Evolutionary conservation across 1,140 invertebrate species (phyloP).

Genomic region (Macrobrachium nipponense): DNA sequence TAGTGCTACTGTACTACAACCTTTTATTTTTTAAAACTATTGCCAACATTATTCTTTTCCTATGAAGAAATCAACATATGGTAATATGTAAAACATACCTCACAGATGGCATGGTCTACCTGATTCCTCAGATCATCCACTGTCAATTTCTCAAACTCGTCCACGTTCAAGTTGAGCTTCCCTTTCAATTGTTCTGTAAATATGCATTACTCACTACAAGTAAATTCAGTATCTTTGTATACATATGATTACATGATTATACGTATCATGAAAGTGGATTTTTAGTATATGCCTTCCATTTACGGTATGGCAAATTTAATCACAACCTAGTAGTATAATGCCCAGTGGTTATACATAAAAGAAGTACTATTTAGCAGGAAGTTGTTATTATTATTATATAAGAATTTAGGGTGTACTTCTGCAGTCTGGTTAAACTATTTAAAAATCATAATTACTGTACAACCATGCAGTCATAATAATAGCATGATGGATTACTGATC

Average conservation of each 20-base stretch:
- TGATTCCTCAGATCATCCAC: conserved; percentile 72
- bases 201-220: too few relatives aligned
- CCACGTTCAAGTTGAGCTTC: conserved; percentile 73
- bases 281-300: too few relatives aligned
- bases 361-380: background rate
- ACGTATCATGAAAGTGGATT: too few relatives aligned
- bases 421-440: background rate
- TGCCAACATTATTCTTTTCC: background rate
- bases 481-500: too few relatives aligned
- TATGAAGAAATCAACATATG: background rate
- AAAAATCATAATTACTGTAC: too few relatives aligned
- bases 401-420: background rate
- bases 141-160: conserved; percentile 72
- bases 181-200: conserved; percentile 71
- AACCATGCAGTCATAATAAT: too few relatives aligned
- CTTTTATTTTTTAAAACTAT: background rate
- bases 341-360: background rate
- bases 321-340: too few relatives aligned
- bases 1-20: too few relatives aligned
- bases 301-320: too few relatives aligned
- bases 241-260: too few relatives aligned
- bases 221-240: too few relatives aligned
- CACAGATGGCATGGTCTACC: conserved; percentile 73
- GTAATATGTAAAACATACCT: conserved; percentile 67
- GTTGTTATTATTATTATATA: background rate